A percentile compares a stretch with the other conserved stretches of the same genome.
These are phyloP conservation scores for Benthosema pterotum DNA, from an alignment of 2,797 vertebrate genomes.

Conservation along the genomic window DNA sequence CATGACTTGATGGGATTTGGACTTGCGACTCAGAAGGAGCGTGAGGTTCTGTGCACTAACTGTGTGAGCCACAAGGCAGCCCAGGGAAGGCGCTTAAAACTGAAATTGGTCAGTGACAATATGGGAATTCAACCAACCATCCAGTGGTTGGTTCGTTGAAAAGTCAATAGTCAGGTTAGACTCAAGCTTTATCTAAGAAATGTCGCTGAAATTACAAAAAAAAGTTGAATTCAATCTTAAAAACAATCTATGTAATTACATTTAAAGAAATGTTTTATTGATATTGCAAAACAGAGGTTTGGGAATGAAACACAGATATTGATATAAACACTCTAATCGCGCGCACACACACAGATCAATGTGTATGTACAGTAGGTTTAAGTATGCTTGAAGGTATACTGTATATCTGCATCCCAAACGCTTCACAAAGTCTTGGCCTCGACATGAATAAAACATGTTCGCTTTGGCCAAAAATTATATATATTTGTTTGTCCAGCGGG, in stretches of 20 bases:
- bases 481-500: not conserved
- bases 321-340: conserved; percentile 69
- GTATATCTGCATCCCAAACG: conserved; percentile 5
- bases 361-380: conserved; percentile 31
- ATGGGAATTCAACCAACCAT: no score
- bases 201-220: not conserved
- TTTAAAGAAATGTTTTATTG: conserved; percentile 73
- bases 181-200: no score
- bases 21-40: no score
- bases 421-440: conserved; percentile 15
- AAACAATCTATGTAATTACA: conserved; percentile 18
- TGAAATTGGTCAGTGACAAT: no score
- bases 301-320: conserved; percentile 53
- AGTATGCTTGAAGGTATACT: not conserved
- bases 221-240: not conserved
- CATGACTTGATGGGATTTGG: no score
- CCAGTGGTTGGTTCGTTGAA: no score
- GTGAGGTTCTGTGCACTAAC: no score
- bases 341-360: conserved; percentile 61
- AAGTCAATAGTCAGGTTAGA: no score
- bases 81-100: no score
- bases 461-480: conserved; percentile 41
- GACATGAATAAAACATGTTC: conserved; percentile 45
- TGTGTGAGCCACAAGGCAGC: no score
- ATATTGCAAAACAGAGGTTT: conserved; percentile 66